A percentile compares a stretch with the other conserved stretches of the same genome.
Conservation (phyloP, 2,113 vertebrate species). For the Lepisosteus oculatus region DNA sequence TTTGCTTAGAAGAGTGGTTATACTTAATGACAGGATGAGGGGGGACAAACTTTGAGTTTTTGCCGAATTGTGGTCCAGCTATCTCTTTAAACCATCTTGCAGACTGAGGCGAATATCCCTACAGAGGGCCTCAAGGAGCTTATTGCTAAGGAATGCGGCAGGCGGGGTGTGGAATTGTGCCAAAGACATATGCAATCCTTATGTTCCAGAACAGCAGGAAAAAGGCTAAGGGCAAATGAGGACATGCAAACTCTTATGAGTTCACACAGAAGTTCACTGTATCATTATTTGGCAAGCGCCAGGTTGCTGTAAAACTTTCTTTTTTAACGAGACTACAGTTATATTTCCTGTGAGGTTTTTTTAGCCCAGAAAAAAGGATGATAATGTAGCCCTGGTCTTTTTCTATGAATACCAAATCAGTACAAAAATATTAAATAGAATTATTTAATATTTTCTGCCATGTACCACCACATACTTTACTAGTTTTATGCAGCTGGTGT, state of each 20-base stretch:
- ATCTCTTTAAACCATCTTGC: slow-evolving; percentile 32
- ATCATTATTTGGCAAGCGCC: neutral
- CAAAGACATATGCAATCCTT: slow-evolving; percentile 63
- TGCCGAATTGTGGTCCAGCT: slow-evolving; percentile 48
- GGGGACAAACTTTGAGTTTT: slow-evolving; percentile 5
- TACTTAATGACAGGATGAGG: no score
- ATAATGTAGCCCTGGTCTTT: no score
- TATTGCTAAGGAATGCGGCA: slow-evolving; percentile 59
- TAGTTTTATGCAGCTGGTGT: no score
- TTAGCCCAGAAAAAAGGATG: no score
- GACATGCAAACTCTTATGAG: neutral
- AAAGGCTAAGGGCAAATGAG: neutral
- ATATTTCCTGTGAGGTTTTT: no score
- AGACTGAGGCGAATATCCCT: slow-evolving; percentile 17
- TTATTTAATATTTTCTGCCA: no score
- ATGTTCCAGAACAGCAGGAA: slow-evolving; percentile 37
- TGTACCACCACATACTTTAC: no score
- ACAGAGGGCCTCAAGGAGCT: slow-evolving; percentile 47
- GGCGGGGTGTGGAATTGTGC: slow-evolving; percentile 47
- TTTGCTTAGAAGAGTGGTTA: no score
- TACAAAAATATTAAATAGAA: no score
- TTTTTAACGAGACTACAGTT: no score
- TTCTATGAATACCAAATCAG: no score
- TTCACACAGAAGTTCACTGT: neutral
- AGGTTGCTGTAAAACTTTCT: no score